Percentiles rank a stretch among this genome's conserved stretches.
Conservation (phyloP, 2,888 invertebrate genomes). For the Tetranychus truncatus region DNA sequence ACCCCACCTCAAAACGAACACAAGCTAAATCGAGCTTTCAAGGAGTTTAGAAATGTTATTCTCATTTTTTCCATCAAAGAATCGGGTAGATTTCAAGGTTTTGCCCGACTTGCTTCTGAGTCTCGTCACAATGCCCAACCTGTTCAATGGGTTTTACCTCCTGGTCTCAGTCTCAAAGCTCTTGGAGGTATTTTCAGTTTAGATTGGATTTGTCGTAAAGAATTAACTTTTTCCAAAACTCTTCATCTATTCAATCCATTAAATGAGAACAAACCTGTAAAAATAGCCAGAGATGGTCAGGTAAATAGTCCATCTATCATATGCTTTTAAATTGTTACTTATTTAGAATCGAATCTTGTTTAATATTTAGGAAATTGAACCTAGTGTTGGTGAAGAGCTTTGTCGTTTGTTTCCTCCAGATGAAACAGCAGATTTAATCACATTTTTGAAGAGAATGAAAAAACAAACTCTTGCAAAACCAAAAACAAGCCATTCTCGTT, state of each 20-base stretch:
- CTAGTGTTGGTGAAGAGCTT: conserved; percentile 77
- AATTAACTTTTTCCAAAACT: conserved; percentile 75
- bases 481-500: conserved; percentile 5
- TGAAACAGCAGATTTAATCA: conserved; percentile 67
- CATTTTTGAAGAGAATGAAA: conserved; percentile 45
- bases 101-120: conserved; percentile 70
- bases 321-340: not conserved
- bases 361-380: conserved; percentile 64
- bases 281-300: conserved; percentile 90
- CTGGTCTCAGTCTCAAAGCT: conserved; percentile 74
- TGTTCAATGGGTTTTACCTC: conserved; percentile 80
- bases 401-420: conserved; percentile 86
- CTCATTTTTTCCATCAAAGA: conserved; percentile 93
- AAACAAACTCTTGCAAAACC: conserved; percentile 21
- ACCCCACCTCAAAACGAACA: conserved; percentile 91
- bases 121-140: conserved; percentile 73
- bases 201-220: conserved; percentile 86
- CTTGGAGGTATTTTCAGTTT: conserved; percentile 88
- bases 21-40: conserved; percentile 80
- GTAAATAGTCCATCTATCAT: conserved; percentile 29
- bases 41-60: conserved; percentile 75
- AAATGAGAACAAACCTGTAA: conserved; percentile 96
- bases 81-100: conserved; percentile 69
- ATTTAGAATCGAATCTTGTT: conserved; percentile 12
- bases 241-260: conserved; percentile 85